These are phyloP conservation scores for Aleiodes alternator DNA, from an alignment of 2,888 invertebrate species.

Conservation along the genomic window DNA sequence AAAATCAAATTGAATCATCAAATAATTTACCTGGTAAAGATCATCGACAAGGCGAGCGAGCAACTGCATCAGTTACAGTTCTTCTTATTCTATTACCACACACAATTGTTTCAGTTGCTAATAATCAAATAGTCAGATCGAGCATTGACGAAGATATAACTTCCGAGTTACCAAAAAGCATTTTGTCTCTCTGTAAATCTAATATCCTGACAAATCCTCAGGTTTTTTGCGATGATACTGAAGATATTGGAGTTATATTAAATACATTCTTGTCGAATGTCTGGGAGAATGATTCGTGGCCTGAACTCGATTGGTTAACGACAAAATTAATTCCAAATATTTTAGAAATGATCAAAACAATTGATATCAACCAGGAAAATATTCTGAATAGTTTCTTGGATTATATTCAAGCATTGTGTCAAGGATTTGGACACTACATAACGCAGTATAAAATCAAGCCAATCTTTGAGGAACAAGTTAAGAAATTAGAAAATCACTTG, in stretches of 20 bases:
- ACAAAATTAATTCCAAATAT: constrained; percentile 79
- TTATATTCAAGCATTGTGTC: constrained; percentile 79
- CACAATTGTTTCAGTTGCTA: constrained; percentile 65
- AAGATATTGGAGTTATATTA: constrained; percentile 78
- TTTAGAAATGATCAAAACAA: constrained; percentile 77
- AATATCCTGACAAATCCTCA: constrained; percentile 78
- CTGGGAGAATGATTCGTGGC: constrained; percentile 80
- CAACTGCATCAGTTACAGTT: constrained; percentile 63
- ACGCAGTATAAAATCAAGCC: constrained; percentile 78
- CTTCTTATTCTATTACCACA: constrained; percentile 69
- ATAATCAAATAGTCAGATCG: constrained; percentile 62
- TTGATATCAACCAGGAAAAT: constrained; percentile 77
- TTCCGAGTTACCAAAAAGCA: constrained; percentile 65
- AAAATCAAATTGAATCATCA: constrained; percentile 64
- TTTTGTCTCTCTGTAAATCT: constrained; percentile 68
- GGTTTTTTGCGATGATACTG: constrained; percentile 80
- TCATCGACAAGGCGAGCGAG: constrained; percentile 64
- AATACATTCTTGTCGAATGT: constrained; percentile 76
- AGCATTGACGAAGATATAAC: constrained; percentile 60
- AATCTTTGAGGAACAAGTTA: constrained; percentile 78
- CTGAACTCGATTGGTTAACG: constrained; percentile 83
- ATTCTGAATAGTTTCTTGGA: constrained; percentile 77
- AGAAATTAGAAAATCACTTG: constrained; percentile 80
- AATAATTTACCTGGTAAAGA: constrained; percentile 67
- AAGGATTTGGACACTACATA: constrained; percentile 82